These are phyloP conservation scores for Ctenoplectra terminalis DNA, from an alignment of 1,140 invertebrate species.

Conservation along the genomic window DNA sequence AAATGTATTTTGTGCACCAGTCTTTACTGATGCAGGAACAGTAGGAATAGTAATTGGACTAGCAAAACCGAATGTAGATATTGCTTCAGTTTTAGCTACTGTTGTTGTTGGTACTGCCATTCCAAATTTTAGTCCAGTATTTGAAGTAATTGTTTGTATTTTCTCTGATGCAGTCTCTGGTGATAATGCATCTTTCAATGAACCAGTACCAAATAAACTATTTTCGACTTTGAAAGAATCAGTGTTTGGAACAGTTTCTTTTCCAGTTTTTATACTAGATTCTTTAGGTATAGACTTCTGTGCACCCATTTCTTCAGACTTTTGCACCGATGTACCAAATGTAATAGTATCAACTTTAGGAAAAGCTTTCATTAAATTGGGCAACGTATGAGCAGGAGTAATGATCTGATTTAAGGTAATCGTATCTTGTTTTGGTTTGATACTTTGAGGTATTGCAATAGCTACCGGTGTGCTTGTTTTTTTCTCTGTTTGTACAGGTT, in stretches of 20 bases:
- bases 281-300: conserved; percentile 34
- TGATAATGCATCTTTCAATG: conserved; percentile 54
- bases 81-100: background rate
- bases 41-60: conserved; percentile 10
- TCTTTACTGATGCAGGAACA: conserved; percentile 9
- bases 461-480: conserved; percentile 26
- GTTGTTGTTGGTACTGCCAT: conserved; percentile 27
- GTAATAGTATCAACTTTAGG: conserved; percentile 65
- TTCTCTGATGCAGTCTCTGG: conserved; percentile 40
- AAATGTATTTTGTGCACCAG: conserved; percentile 19
- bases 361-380: conserved; percentile 48
- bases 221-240: conserved; percentile 44
- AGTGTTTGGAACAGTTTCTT: conserved; percentile 21
- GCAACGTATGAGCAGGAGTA: background rate
- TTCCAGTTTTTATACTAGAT: conserved; percentile 21
- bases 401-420: conserved; percentile 23
- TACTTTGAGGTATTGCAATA: conserved; percentile 38
- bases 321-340: conserved; percentile 60
- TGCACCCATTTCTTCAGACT: conserved; percentile 50
- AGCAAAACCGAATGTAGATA: conserved; percentile 54
- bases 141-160: conserved; percentile 7
- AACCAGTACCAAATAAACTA: conserved; percentile 39
- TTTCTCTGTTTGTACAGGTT: conserved; percentile 49
- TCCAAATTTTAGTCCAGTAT: conserved; percentile 1
- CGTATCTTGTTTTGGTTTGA: conserved; percentile 63